phyloP scores from a whole-genome alignment of 1,140 invertebrate species.

The honey bee (Apis mellifera) region Amel_HAv3.1 CM009934.2:12071501-12072000 shows the following conservation, averaged over 20 bases:
- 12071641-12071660: slow-evolving; percentile 56
- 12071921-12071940: slow-evolving; percentile 54
- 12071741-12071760: background rate
- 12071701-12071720: background rate
- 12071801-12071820: background rate
- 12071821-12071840: background rate
- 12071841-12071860: background rate
- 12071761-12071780: slow-evolving; percentile 1
- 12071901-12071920: slow-evolving; percentile 62
- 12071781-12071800: background rate
- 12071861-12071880: slow-evolving; percentile 19
- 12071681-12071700: background rate
- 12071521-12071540: slow-evolving; percentile 10
- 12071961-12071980: slow-evolving; percentile 78
- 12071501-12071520: background rate
- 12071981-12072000: slow-evolving; percentile 77
- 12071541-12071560: slow-evolving; percentile 42
- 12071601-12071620: slow-evolving; percentile 60
- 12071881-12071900: slow-evolving; percentile 19
- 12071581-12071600: slow-evolving; percentile 46
- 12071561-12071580: slow-evolving; percentile 59
- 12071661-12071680: background rate
- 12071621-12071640: slow-evolving; percentile 56
- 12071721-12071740: slow-evolving; percentile 26
- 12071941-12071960: slow-evolving; percentile 77